Percentiles rank a stretch among this genome's conserved stretches.
phyloP scores from a whole-genome alignment of 2,797 vertebrate genomes.

The Sebastes matsubarae region DNA sequence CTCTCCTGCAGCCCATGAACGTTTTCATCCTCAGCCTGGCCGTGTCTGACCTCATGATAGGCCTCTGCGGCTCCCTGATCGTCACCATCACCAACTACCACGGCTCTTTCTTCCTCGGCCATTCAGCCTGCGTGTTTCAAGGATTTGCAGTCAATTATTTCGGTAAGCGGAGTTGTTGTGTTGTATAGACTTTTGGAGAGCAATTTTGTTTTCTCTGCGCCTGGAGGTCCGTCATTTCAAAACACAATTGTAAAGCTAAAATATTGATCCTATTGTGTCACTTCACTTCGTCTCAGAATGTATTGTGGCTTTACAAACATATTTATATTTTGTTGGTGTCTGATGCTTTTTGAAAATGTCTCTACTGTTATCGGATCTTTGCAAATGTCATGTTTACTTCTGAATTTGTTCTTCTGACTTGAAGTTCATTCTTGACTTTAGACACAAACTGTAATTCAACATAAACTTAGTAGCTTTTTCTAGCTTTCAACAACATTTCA shows the following conservation, averaged over 20 bases:
- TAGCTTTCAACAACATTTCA: not conserved
- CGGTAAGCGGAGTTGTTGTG: slow-evolving; percentile 64
- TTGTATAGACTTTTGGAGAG: not conserved
- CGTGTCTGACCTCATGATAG: slow-evolving; percentile 81
- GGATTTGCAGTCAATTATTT: slow-evolving; percentile 84
- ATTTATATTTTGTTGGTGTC: not conserved
- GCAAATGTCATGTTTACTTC: not conserved
- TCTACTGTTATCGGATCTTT: not conserved
- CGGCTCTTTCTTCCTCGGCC: slow-evolving; percentile 79
- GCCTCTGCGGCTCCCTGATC: slow-evolving; percentile 72
- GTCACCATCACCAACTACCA: slow-evolving; percentile 80
- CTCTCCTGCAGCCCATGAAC: slow-evolving; percentile 68
- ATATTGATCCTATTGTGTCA: not conserved
- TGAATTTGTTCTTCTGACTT: not conserved
- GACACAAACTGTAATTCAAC: not conserved
- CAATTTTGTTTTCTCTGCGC: not conserved
- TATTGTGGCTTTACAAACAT: not conserved
- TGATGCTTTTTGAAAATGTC: not conserved
- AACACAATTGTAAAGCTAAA: not conserved
- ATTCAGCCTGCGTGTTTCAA: slow-evolving; percentile 76
- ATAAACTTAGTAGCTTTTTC: not conserved
- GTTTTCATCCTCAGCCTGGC: slow-evolving; percentile 73
- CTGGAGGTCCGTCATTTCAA: not conserved
- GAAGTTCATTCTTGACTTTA: not conserved
- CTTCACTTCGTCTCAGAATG: not conserved